phyloP scores from a whole-genome alignment of 2,113 vertebrate species.

The Mola mola region DNA sequence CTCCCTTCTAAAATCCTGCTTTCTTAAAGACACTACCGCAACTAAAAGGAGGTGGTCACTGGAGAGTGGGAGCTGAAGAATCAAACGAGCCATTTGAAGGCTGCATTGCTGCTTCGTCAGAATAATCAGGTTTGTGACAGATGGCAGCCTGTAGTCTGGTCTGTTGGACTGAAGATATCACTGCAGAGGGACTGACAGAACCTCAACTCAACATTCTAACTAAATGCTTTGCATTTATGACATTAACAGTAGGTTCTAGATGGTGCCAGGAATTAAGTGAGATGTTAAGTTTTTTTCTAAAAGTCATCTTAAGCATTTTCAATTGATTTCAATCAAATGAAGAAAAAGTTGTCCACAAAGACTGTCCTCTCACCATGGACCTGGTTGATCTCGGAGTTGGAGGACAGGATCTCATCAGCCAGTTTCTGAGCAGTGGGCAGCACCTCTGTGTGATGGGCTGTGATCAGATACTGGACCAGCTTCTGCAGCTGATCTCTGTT shows the following conservation, averaged over 20 bases:
- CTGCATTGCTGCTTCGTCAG: slow-evolving; percentile 27
- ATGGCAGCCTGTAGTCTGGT: slow-evolving; percentile 43
- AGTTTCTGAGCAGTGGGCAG: slow-evolving; percentile 97
- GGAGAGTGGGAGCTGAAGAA: slow-evolving; percentile 44
- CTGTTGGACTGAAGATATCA: slow-evolving; percentile 67
- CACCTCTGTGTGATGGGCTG: slow-evolving; percentile 98
- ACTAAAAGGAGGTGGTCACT: slow-evolving; percentile 34
- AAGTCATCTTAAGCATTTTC: no score
- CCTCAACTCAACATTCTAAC: slow-evolving; percentile 8
- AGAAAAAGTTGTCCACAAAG: background rate
- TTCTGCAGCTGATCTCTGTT: slow-evolving; percentile 99
- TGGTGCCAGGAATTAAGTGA: no score
- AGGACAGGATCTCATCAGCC: slow-evolving; percentile 99
- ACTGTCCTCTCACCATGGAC: slow-evolving; percentile 88
- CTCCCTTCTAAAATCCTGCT: slow-evolving; percentile 6
- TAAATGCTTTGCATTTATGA: background rate
- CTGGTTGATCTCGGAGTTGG: slow-evolving; percentile 99
- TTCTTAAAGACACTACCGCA: slow-evolving; percentile 34
- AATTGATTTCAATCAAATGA: background rate
- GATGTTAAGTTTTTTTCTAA: no score
- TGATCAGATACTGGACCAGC: slow-evolving; percentile 99
- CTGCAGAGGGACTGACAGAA: slow-evolving; percentile 35
- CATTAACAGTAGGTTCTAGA: no score
- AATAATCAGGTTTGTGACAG: slow-evolving; percentile 47
- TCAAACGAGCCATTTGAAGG: slow-evolving; percentile 65